Evolutionary conservation across 2,113 vertebrate species (phyloP), one percentile per base, ranked within the genome.

Genomic region (Oncorhynchus masou): DNA sequence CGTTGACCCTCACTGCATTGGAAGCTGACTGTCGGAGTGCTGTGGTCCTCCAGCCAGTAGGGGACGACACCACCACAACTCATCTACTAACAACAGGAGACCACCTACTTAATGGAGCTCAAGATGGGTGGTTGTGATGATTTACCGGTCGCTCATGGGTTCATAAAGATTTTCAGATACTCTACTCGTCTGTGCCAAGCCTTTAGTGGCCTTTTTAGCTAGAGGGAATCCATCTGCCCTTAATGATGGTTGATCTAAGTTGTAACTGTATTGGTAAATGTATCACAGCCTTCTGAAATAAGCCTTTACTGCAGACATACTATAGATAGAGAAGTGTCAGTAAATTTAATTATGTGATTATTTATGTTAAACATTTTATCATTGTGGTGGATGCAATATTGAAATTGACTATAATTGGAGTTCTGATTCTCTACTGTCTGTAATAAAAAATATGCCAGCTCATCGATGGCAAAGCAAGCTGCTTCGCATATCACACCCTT

Each of bases 141-240:
- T 12, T n/a, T 24, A 22, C 15, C 6, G 22, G n/a, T 48, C n/a
- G 49, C 11, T 7, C 19, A 51, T 8, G 19, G 64, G 34, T 60
- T 20, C 29, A 65, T 74, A 25, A 31, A 54, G 24, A 70, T 4
- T 27, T 57, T 62, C 45, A 73, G 3, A 68, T 70, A 66, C 5
- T 29, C 0, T 68, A 2, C 27, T 77, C 68, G 12, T 81, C 8
- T 73, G 81, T 86, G 84, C 83, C 83, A 84, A 60, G 85, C 84
- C 84, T 85, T 49, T 76, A 84, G 84, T 85, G 87, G 59, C 87
- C 84, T 90, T 85, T 27, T 45, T 48, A 34, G 27, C 51, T 54
- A 12, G 29, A 78, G 25, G 65, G 34, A 12, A 71, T 79, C 71
- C 6, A 70, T 11, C 67, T 39, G 0, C 70, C 59, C 22, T 66